Evolutionary conservation across 1,140 invertebrate species (phyloP).

Genomic region (Drosophila hydei): DNA sequence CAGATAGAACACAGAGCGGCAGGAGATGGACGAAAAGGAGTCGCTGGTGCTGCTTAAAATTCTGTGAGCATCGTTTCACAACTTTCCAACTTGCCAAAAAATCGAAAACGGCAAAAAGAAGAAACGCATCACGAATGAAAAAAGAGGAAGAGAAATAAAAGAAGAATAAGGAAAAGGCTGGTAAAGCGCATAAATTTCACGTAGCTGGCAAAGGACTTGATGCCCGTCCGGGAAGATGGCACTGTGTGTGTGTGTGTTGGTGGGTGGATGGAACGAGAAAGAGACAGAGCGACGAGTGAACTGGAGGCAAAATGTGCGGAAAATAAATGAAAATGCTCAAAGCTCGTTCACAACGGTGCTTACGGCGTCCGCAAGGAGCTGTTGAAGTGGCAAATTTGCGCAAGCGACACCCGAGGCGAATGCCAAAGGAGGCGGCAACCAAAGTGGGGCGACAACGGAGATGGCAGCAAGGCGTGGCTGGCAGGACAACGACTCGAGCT

Average conservation of each 20-base stretch:
- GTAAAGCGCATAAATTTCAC: conserved; percentile 64
- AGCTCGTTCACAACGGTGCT: conserved; percentile 84
- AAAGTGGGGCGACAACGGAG: no score
- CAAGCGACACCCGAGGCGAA: conserved; percentile 74
- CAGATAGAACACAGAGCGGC: conserved; percentile 4
- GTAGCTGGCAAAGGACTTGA: conserved; percentile 18
- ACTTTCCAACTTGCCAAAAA: conserved; percentile 83
- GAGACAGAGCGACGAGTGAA: conserved; percentile 30
- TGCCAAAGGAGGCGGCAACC: conserved; percentile 2
- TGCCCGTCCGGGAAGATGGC: background rate
- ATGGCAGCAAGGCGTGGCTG: conserved; percentile 18
- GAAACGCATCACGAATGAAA: background rate
- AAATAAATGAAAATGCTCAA: conserved; percentile 83
- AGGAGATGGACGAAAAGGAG: conserved; percentile 28
- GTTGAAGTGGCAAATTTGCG: conserved; percentile 84
- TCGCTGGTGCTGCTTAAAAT: conserved; percentile 75
- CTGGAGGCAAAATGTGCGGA: conserved; percentile 69
- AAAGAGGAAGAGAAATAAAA: conserved; percentile 38
- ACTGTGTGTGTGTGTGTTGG: conserved; percentile 6
- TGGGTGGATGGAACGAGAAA: conserved; percentile 19
- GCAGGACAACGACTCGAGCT: conserved; percentile 48
- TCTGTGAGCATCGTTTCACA: conserved; percentile 83
- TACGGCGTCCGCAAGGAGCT: conserved; percentile 83
- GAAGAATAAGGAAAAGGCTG: conserved; percentile 29
- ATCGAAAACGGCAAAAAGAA: conserved; percentile 54